Base-by-base conservation (phyloP, 2,888 invertebrate genomes). In the Cerastis leucographa region DNA sequence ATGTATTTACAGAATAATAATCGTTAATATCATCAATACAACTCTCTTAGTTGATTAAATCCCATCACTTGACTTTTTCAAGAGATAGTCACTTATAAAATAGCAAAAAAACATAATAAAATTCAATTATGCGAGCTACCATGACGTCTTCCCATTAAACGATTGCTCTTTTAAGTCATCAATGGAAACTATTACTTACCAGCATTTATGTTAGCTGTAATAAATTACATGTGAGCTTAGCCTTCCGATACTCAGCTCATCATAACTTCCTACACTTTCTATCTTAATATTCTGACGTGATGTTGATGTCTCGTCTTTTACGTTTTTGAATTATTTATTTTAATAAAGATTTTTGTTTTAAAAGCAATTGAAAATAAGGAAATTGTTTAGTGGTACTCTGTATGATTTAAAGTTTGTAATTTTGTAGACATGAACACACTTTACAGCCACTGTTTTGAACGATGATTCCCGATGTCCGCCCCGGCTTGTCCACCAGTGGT, bases 221-320 rank as follows among this genome's bases (percentile, higher is more conserved):
- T 71, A 70, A 62, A 65, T 65, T 46, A 72, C 62, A n/a, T 49
- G 49, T 75, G n/a, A 46, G 25, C 12, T 62, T 35, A 71, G 17
- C 25, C 64, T 84, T 84, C 76, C 84, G 73, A 72, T 67, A 62
- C 40, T 19, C 9, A 62, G 54, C 44, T 70, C 72, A 84, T 80
- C 69, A 72, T 25, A 12, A 42, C 73, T 86, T 88, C 84, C 88
- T 75, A 11, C 67, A 81, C 84, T 86, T 86, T 88, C 86, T 70
- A 80, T 64, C 44, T 74, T 49, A 74, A 74, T 71, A 83, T 54
- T 64, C 61, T 56, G 25, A 71, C 14, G 42, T 40, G 22, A 56
- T 61, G 73, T 12, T 65, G 54, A 68, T 68, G 61, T 44, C 56
- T 65, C 5, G 7, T 62, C 44, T 35, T 54, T 62, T 71, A 75